Percentiles rank a stretch among this genome's conserved stretches.
phyloP scores from a whole-genome alignment of 2,797 vertebrate species.

The Bovichtus diacanthus region DNA sequence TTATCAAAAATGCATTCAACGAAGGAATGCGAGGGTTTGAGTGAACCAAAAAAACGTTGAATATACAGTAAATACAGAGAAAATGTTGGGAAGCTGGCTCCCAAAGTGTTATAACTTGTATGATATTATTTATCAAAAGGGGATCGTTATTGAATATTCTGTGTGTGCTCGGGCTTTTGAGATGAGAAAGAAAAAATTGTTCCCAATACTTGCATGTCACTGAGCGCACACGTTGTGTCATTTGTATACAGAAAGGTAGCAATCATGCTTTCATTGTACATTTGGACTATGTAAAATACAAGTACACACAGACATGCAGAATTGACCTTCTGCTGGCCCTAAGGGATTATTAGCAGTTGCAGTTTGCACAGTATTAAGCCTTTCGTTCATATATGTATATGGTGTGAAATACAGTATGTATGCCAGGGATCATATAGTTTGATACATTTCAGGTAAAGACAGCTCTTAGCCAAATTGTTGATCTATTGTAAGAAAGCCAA shows the following conservation, averaged over 20 bases:
- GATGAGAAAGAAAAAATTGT: constrained; percentile 50
- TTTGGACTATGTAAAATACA: constrained; percentile 54
- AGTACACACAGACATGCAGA: constrained; percentile 62
- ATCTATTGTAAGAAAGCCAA: constrained; percentile 22
- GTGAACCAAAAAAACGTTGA: constrained; percentile 65
- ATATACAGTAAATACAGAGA: constrained; percentile 74
- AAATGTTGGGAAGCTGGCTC: constrained; percentile 98
- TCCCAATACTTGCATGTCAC: constrained; percentile 47
- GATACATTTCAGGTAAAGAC: constrained; percentile 40
- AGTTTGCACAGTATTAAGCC: constrained; percentile 81
- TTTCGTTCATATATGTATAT: constrained; percentile 82
- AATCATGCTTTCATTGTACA: constrained; percentile 60
- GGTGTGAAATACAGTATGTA: constrained; percentile 63
- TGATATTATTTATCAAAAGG: constrained; percentile 96
- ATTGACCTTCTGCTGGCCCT: constrained; percentile 67
- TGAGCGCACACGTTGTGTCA: constrained; percentile 39
- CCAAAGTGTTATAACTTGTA: constrained; percentile 92
- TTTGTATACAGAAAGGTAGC: constrained; percentile 57
- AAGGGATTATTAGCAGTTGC: constrained; percentile 74
- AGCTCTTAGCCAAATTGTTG: constrained; percentile 42
- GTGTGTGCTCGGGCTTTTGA: constrained; percentile 61
- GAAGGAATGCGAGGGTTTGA: constrained; percentile 48
- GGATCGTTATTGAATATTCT: constrained; percentile 81
- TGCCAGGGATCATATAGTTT: constrained; percentile 46
- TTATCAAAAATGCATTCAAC: constrained; percentile 87